Percentiles rank a stretch among this genome's conserved stretches.
phyloP scores from a whole-genome alignment of 2,888 invertebrate genomes.

The Tachystola acroxantha region DNA sequence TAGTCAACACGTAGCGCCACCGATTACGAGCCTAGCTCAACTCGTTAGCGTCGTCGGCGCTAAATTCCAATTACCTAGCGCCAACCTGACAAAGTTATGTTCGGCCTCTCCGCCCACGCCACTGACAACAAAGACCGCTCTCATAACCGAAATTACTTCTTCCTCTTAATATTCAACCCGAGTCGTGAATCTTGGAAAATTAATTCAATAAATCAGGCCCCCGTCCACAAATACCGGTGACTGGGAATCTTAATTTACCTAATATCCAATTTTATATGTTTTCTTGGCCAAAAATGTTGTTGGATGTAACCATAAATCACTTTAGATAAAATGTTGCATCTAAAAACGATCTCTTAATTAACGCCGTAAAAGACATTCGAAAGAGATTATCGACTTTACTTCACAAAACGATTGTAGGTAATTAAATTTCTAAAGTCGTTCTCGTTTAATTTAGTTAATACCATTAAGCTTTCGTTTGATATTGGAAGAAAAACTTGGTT shows the following conservation, averaged over 20 bases:
- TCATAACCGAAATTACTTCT: slow-evolving; percentile 64
- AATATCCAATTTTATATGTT: slow-evolving; percentile 30
- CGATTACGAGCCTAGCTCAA: slow-evolving; percentile 27
- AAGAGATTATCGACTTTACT: slow-evolving; percentile 28
- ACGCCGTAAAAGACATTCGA: slow-evolving; percentile 16
- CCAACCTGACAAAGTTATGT: slow-evolving; percentile 47
- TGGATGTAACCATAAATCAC: slow-evolving; percentile 35
- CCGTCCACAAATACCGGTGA: slow-evolving; percentile 49
- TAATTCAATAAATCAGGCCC: slow-evolving; percentile 67
- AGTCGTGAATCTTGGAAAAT: slow-evolving; percentile 62
- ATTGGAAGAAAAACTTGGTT: slow-evolving; percentile 29
- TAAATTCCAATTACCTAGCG: slow-evolving; percentile 40
- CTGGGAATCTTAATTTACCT: slow-evolving; percentile 47
- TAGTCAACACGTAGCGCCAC: slow-evolving; percentile 9
- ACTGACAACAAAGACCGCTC: slow-evolving; percentile 55
- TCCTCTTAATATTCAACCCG: slow-evolving; percentile 61
- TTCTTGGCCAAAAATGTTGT: slow-evolving; percentile 7
- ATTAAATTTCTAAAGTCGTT: slow-evolving; percentile 33
- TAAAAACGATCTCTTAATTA: slow-evolving; percentile 30
- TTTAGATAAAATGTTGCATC: slow-evolving; percentile 24
- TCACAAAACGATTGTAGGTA: slow-evolving; percentile 28
- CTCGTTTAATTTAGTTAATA: slow-evolving; percentile 32
- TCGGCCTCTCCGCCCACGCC: slow-evolving; percentile 32
- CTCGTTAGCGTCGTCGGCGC: slow-evolving; percentile 32
- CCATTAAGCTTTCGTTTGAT: slow-evolving; percentile 32